Evolutionary conservation across 2,888 invertebrate genomes (phyloP).

Genomic region (Pilophorus perplexus): DNA sequence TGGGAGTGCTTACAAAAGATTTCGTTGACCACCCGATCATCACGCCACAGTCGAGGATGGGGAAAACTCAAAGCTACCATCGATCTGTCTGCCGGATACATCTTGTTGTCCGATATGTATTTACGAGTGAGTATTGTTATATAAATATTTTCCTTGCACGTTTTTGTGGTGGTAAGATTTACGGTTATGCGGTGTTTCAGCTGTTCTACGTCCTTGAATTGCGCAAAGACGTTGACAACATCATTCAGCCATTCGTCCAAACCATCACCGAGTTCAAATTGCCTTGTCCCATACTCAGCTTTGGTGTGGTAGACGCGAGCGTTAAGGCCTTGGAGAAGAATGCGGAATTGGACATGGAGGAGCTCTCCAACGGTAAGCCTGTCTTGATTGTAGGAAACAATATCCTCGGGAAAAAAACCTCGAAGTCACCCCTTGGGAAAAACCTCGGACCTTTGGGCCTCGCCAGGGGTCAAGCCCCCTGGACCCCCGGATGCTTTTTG

Average conservation of each 20-base stretch:
- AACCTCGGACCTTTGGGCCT: too few relatives aligned
- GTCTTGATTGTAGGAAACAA: too few relatives aligned
- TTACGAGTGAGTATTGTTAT: conserved; percentile 62
- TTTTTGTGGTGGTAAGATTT: too few relatives aligned
- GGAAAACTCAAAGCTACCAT: conserved; percentile 69
- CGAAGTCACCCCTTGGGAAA: too few relatives aligned
- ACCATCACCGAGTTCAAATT: conserved; percentile 82
- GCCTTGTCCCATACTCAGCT: conserved; percentile 83
- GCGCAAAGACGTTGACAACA: conserved; percentile 60
- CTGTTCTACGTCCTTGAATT: conserved; percentile 78
- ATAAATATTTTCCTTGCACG: too few relatives aligned
- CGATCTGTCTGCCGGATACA: conserved; percentile 80
- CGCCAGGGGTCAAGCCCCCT: too few relatives aligned
- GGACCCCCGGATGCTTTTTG: too few relatives aligned
- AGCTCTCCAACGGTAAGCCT: conserved; percentile 52
- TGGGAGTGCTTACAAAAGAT: conserved; percentile 93
- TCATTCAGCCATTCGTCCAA: conserved; percentile 61
- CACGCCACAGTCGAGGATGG: conserved; percentile 32
- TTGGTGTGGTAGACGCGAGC: conserved; percentile 76
- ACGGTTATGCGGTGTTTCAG: too few relatives aligned
- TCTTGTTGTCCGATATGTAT: conserved; percentile 84
- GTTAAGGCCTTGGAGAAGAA: conserved; percentile 14
- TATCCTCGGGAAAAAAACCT: too few relatives aligned
- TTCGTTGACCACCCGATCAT: conserved; percentile 26
- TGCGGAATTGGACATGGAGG: conserved; percentile 54